Conservation (phyloP, 2,888 invertebrate species). For the Himalopsyche japonica region DNA sequence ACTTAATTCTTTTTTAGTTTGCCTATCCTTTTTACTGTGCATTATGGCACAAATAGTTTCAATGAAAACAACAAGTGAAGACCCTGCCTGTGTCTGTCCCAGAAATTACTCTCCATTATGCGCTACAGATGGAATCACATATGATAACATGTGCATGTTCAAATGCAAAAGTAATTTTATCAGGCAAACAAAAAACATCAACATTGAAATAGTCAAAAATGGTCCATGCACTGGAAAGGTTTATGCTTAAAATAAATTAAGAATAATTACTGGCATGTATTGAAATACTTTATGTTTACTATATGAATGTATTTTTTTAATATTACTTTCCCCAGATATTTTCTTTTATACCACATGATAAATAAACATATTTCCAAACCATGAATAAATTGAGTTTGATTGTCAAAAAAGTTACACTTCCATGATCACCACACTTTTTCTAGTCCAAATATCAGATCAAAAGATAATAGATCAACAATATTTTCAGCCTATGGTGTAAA, state of each 20-base stretch:
- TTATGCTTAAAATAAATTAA: neutral
- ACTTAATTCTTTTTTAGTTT: neutral
- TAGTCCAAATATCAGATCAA: no score
- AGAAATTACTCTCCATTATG: conserved; percentile 4
- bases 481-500: no score
- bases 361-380: no score
- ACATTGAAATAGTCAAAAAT: neutral
- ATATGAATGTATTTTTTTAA: no score
- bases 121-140: conserved; percentile 1
- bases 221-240: neutral
- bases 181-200: neutral
- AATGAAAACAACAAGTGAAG: neutral
- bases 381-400: no score
- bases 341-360: no score
- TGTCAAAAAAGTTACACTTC: no score
- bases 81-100: conserved; percentile 3
- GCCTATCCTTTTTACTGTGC: neutral
- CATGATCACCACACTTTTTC: no score
- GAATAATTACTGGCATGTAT: no score
- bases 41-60: neutral
- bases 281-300: no score
- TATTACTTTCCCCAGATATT: no score
- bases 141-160: conserved; percentile 3
- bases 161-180: neutral
- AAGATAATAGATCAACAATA: no score